These are phyloP conservation scores for Strix occidentalis DNA, from an alignment of 2,797 vertebrate species.

Conservation along the genomic window DNA sequence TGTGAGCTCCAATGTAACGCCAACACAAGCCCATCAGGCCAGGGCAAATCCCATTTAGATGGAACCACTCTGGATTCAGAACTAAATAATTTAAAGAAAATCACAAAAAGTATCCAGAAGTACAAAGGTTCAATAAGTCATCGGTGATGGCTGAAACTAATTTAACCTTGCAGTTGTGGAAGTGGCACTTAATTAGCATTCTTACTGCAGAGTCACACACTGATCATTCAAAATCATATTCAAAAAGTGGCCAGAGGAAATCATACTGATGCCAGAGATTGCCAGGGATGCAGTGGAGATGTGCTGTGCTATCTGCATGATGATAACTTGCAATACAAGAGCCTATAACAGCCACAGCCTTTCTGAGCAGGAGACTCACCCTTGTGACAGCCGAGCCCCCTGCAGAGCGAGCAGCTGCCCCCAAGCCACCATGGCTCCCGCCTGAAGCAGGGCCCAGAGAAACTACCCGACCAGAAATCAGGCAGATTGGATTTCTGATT, in stretches of 20 bases:
- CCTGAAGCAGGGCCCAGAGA: not conserved
- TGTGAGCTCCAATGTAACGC: not conserved
- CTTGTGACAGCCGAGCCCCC: not conserved
- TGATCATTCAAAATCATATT: not conserved
- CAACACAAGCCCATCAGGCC: not conserved
- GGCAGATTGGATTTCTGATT: not conserved
- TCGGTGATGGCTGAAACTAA: not conserved
- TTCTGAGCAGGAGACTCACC: not conserved
- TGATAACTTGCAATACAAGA: not conserved
- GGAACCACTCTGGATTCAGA: not conserved
- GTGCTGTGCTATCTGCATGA: not conserved
- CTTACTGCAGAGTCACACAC: not conserved
- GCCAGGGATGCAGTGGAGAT: not conserved
- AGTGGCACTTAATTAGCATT: not conserved
- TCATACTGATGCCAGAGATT: not conserved
- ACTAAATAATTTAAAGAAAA: not conserved
- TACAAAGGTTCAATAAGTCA: not conserved
- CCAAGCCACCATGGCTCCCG: not conserved
- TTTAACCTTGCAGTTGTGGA: not conserved
- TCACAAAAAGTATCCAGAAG: not conserved
- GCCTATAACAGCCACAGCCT: not conserved
- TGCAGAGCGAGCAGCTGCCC: fast-evolving
- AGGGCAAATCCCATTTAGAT: not conserved
- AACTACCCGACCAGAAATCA: no score
- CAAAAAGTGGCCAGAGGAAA: not conserved